These are phyloP conservation scores for Characodon lateralis DNA, from an alignment of 2,797 vertebrate genomes.

Conservation along the genomic window DNA sequence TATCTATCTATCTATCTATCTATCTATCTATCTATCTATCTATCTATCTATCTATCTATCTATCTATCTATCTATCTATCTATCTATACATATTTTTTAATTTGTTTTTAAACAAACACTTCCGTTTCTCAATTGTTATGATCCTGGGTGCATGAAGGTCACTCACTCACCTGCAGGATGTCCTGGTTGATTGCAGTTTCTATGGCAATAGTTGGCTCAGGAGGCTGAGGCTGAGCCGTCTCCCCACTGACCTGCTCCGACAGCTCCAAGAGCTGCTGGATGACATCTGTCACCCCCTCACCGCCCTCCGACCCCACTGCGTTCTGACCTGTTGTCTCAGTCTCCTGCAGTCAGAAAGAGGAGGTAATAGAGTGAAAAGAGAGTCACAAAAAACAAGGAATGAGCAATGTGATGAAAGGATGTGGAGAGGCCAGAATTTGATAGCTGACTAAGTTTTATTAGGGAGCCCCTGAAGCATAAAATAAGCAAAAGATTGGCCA, in stretches of 20 bases:
- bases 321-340: slow-evolving; percentile 59
- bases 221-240: slow-evolving; percentile 81
- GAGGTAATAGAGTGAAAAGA: neutral
- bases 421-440: slow-evolving; percentile 6
- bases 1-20: too few relatives aligned
- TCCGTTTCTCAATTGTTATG: neutral
- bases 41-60: neutral
- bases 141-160: neutral
- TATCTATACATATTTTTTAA: neutral
- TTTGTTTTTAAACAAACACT: neutral
- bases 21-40: too few relatives aligned
- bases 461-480: slow-evolving; percentile 12
- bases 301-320: slow-evolving; percentile 69
- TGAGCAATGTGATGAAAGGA: slow-evolving; percentile 1
- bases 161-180: slow-evolving; percentile 89
- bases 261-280: slow-evolving; percentile 95
- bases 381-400: neutral
- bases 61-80: slow-evolving; percentile 9
- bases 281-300: slow-evolving; percentile 92
- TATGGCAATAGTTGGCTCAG: slow-evolving; percentile 87
- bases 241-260: slow-evolving; percentile 92
- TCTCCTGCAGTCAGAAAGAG: slow-evolving; percentile 62
- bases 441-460: slow-evolving; percentile 26
- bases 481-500: slow-evolving; percentile 17
- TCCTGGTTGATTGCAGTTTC: slow-evolving; percentile 94